Conservation (phyloP, 2,888 invertebrate genomes). For the Meteorus colon region DNA sequence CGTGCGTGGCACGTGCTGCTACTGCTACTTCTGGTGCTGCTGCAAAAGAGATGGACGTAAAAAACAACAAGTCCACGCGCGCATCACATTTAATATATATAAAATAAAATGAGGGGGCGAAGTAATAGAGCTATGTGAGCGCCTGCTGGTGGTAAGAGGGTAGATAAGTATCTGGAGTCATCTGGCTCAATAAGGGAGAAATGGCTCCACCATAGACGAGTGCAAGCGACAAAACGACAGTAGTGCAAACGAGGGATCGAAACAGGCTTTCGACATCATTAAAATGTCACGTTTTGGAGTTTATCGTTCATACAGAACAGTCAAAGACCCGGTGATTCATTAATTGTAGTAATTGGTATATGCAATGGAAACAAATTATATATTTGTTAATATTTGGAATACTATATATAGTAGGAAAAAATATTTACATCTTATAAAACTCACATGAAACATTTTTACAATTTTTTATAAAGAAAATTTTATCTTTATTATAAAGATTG, state of each 20-base stretch:
- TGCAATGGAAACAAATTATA: neutral
- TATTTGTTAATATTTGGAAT: too few relatives aligned
- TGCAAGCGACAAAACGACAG: conserved; percentile 36
- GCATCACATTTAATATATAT: conserved; percentile 7
- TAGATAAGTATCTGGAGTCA: conserved; percentile 72
- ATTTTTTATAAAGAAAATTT: neutral
- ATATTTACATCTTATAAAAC: too few relatives aligned
- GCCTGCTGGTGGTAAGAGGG: conserved; percentile 70
- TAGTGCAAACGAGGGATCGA: neutral
- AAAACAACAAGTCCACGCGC: neutral
- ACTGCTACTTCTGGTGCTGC: conserved; percentile 6
- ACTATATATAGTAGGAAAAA: too few relatives aligned
- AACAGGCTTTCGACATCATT: conserved; percentile 59
- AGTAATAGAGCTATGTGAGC: conserved; percentile 36
- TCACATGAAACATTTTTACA: neutral
- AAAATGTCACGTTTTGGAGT: conserved; percentile 55
- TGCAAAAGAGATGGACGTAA: conserved; percentile 18
- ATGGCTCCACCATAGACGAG: conserved; percentile 14
- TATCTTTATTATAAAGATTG: neutral
- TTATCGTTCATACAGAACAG: conserved; percentile 45
- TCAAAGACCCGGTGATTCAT: conserved; percentile 61
- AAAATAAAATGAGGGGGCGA: conserved; percentile 6
- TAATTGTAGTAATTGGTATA: conserved; percentile 68
- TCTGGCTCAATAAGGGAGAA: conserved; percentile 61
- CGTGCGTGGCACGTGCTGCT: conserved; percentile 33